Conservation (phyloP, 2,113 vertebrate species). For the Caretta caretta region DNA sequence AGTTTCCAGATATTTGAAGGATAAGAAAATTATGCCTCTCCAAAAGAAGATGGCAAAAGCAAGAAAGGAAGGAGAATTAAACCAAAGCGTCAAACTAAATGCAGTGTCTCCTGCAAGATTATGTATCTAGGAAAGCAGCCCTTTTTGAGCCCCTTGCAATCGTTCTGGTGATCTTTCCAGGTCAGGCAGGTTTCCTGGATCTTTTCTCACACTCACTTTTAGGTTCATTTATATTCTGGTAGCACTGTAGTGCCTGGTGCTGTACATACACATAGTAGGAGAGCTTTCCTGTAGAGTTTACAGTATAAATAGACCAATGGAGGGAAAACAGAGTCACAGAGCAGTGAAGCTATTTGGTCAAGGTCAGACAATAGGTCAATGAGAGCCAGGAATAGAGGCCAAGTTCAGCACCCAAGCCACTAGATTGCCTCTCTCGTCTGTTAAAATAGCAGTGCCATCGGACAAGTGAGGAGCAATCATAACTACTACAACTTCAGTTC, state of each 20-base stretch:
- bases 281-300: neutral
- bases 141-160: neutral
- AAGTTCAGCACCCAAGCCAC: neutral
- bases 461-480: accelerated
- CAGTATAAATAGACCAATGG: neutral
- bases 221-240: neutral
- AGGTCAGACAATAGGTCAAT: neutral
- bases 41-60: neutral
- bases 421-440: neutral
- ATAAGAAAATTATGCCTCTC: neutral
- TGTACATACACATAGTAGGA: neutral
- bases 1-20: conserved; percentile 43
- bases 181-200: neutral
- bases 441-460: neutral
- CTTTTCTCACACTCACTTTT: conserved; percentile 11
- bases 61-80: neutral
- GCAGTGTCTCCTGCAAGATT: neutral
- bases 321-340: neutral
- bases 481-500: neutral
- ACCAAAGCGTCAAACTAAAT: neutral
- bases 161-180: accelerated
- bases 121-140: neutral
- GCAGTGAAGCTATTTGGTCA: neutral
- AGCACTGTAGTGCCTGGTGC: neutral
- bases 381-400: neutral